Conservation (phyloP, 2,888 invertebrate genomes). For the Trissolcus japonicus region DNA sequence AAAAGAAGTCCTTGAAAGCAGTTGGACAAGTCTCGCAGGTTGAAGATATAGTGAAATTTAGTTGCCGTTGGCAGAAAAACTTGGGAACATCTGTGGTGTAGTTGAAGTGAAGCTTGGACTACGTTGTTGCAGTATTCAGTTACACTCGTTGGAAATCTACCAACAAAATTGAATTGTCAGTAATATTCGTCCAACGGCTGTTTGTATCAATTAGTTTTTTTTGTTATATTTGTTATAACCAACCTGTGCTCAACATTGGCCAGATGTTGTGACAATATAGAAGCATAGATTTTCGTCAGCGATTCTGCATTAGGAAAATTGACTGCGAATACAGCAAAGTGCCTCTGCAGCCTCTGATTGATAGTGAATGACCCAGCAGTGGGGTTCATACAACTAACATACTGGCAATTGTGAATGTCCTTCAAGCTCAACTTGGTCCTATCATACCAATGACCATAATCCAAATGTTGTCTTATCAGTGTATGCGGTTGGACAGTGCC, state of each 20-base stretch:
- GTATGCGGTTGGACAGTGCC: slow-evolving; percentile 98
- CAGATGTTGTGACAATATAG: slow-evolving; percentile 91
- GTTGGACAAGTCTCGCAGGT: slow-evolving; percentile 95
- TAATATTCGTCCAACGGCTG: background rate
- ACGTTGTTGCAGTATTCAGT: slow-evolving; percentile 78
- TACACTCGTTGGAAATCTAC: slow-evolving; percentile 69
- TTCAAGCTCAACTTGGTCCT: slow-evolving; percentile 91
- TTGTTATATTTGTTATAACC: background rate
- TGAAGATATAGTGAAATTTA: slow-evolving; percentile 98
- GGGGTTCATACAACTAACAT: slow-evolving; percentile 98
- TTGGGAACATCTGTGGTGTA: slow-evolving; percentile 91
- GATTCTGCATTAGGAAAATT: slow-evolving; percentile 90
- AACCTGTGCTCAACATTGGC: slow-evolving; percentile 87
- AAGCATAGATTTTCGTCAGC: slow-evolving; percentile 90
- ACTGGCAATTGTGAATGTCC: slow-evolving; percentile 97
- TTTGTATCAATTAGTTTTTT: background rate
- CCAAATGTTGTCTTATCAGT: slow-evolving; percentile 94
- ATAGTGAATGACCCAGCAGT: slow-evolving; percentile 98
- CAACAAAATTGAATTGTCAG: slow-evolving; percentile 18
- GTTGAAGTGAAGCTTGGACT: slow-evolving; percentile 87
- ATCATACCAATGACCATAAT: slow-evolving; percentile 97
- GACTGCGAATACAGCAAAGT: slow-evolving; percentile 92
- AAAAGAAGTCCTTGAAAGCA: slow-evolving; percentile 96
- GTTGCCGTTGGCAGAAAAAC: slow-evolving; percentile 96
- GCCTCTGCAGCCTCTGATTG: slow-evolving; percentile 93